Base-by-base conservation (phyloP, 2,113 vertebrate genomes). In the Strigops habroptila region DNA sequence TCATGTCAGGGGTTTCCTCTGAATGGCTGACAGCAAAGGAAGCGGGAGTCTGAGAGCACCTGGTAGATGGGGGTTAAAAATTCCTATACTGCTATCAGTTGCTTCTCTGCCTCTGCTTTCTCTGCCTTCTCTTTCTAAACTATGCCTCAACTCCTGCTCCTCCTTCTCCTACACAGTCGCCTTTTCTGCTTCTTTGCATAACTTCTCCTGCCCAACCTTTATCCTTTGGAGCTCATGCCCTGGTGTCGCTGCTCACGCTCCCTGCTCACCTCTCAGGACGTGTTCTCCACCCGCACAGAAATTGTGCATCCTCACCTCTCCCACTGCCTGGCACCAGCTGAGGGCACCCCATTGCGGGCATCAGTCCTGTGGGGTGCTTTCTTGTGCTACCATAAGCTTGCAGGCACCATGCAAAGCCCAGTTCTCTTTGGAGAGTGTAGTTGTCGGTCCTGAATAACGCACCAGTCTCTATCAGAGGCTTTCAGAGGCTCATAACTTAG, bases 161-260 rank as follows among this genome's bases (percentile, higher is more conserved):
- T 70, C 9, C 31, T 28, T 80, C 39, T 79, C 31, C 37, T 44
- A 24, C 30, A 7, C 52, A 9, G 0, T 59, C 10, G 17, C 37
- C 19, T 53, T 52, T 69, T 23, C 35, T 64, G 12, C 48, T 69
- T 43, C 31, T 59, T 24, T 57, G 16, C 3, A 2, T 57, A 60
- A 46, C 15, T 30, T 31, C 19, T 82, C 12, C 41, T 52, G 18
- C 39, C 43, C n/a, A 71, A 0, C 13, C 28, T 33, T 59, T 44
- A 22, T 53, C 62, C 43, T 27, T 78, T 7, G 18, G 30, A 82
- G 67, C 53, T 91, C 28, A 62, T 73, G 43, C 31, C 33, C 22
- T 41, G 13, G 8, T 67, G 33, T 67, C 3, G 0, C 48, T 55
- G 63, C 35, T 57, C 0, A 0, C 49, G 13, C 14, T 60, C 14